Percentiles rank a stretch among this genome's conserved stretches.
Evolutionary conservation across 1,140 invertebrate species (phyloP).

Genomic region (Wiebesia pumilae): DNA sequence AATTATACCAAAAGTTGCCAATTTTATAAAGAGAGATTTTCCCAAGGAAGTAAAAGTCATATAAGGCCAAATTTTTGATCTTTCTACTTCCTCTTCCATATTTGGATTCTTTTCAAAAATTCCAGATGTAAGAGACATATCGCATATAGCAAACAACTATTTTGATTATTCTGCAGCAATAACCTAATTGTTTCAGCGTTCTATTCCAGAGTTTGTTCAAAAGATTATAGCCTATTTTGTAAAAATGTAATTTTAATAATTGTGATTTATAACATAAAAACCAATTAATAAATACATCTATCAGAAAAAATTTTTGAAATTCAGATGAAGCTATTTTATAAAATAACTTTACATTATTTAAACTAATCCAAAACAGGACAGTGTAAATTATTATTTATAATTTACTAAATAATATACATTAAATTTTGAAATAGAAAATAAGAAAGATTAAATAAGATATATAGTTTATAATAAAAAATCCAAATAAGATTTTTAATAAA

Average conservation of each 20-base stretch:
- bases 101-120: not conserved
- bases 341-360: not conserved
- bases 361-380: too few species aligned
- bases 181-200: not conserved
- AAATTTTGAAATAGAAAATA: too few species aligned
- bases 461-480: too few species aligned
- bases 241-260: slow-evolving; percentile 25
- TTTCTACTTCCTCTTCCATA: slow-evolving; percentile 50
- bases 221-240: not conserved
- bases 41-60: slow-evolving; percentile 67
- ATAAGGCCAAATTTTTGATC: slow-evolving; percentile 62
- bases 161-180: not conserved
- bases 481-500: not conserved
- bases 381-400: too few species aligned
- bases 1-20: slow-evolving; percentile 80
- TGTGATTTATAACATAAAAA: not conserved
- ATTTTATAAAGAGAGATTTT: slow-evolving; percentile 63
- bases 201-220: not conserved
- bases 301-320: not conserved
- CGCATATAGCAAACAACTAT: not conserved
- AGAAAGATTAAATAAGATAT: too few species aligned
- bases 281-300: too few species aligned
- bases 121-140: slow-evolving; percentile 17
- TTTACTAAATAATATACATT: too few species aligned
- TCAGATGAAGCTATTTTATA: not conserved